A percentile compares a stretch with the other conserved stretches of the same genome.
Evolutionary conservation across 2,797 vertebrate species (phyloP).

Genomic region (Poecilia velifera): DNA sequence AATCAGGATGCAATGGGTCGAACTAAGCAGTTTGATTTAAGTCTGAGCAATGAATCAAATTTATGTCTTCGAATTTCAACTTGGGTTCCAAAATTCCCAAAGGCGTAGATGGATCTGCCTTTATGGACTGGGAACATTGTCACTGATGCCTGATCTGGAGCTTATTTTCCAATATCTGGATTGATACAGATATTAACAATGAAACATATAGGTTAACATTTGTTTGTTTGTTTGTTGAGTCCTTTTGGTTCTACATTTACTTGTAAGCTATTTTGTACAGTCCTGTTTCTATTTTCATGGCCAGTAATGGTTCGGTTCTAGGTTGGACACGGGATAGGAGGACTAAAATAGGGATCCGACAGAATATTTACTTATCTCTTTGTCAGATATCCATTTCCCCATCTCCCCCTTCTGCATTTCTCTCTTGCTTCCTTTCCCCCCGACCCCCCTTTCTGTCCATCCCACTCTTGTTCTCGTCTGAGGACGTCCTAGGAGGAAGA

Average conservation of each 20-base stretch:
- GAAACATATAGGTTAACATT: too few species aligned
- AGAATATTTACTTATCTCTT: constrained; percentile 72
- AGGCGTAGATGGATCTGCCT: background rate
- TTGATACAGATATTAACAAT: too few species aligned
- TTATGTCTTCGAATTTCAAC: background rate
- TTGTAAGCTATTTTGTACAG: background rate
- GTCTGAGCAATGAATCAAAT: background rate
- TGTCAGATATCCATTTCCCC: constrained; percentile 63
- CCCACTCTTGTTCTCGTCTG: constrained; percentile 66
- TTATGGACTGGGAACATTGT: too few species aligned
- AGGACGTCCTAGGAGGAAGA: constrained; percentile 71
- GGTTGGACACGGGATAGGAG: constrained; percentile 35
- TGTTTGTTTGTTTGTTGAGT: background rate
- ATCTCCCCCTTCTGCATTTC: constrained; percentile 49
- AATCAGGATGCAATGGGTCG: background rate
- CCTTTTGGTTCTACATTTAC: constrained; percentile 4
- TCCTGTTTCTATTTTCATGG: constrained; percentile 11
- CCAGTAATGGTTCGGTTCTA: constrained; percentile 35
- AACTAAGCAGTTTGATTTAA: background rate
- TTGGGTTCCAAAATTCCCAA: background rate
- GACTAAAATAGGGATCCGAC: constrained; percentile 44
- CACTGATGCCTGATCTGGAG: too few species aligned
- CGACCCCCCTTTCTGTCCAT: constrained; percentile 32
- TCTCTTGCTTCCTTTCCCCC: constrained; percentile 21
- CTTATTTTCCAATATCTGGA: too few species aligned